Percentiles rank a stretch among this genome's conserved stretches.
Conservation (phyloP, 2,797 vertebrate genomes). For the Eleutherodactylus coqui region DNA sequence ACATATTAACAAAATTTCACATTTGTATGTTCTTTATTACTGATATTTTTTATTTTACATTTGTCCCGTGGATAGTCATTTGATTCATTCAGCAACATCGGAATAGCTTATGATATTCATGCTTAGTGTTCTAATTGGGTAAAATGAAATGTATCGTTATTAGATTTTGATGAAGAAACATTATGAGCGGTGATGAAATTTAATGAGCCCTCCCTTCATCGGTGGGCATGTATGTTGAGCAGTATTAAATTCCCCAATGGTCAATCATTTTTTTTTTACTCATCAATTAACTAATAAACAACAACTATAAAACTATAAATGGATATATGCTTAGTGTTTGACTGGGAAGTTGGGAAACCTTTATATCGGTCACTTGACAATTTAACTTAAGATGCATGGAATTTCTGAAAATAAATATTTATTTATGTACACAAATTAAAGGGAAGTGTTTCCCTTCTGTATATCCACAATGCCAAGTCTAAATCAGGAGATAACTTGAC, state of each 20-base stretch:
- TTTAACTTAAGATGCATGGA: background rate
- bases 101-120: background rate
- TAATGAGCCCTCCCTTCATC: slow-evolving; percentile 48
- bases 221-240: slow-evolving; percentile 4
- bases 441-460: background rate
- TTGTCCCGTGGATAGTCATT: background rate
- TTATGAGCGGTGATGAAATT: background rate
- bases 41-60: background rate
- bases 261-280: slow-evolving; percentile 40
- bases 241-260: slow-evolving; percentile 30
- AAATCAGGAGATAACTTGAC: background rate
- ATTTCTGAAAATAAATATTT: background rate
- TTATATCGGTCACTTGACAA: background rate
- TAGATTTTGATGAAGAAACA: slow-evolving; percentile 32
- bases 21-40: background rate
- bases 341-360: background rate
- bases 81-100: background rate
- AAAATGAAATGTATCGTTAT: slow-evolving; percentile 28
- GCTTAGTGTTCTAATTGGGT: background rate
- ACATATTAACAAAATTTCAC: background rate
- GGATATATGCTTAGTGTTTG: background rate
- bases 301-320: background rate
- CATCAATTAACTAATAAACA: slow-evolving; percentile 45
- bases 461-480: background rate
- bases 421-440: background rate